A percentile compares a stretch with the other conserved stretches of the same genome.
Evolutionary conservation across 23 tunicate species (phyloP).

Genomic region (Trididemnum miniatum): DNA sequence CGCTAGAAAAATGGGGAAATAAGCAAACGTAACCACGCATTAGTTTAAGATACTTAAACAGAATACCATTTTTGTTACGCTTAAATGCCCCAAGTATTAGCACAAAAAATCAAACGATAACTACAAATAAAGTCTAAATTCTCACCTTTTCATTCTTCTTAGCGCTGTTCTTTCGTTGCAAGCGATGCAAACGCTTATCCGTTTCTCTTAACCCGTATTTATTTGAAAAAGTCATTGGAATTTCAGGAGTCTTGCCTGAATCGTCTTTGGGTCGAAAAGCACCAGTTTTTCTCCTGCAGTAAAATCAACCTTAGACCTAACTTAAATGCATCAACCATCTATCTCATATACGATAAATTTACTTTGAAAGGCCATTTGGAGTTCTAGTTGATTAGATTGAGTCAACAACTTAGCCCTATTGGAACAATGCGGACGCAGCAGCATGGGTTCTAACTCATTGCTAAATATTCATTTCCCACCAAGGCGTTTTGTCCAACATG

Average conservation of each 20-base stretch:
- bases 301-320: no score
- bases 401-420: no score
- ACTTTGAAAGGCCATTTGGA: no score
- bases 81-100: no score
- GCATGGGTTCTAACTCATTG: no score
- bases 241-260: conserved; percentile 34
- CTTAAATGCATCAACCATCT: no score
- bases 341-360: no score
- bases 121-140: neutral
- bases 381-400: no score
- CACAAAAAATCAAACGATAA: no score
- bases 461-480: no score
- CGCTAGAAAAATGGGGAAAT: neutral
- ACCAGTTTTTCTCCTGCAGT: conserved; percentile 80
- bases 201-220: conserved; percentile 90
- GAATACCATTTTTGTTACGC: neutral
- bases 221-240: conserved; percentile 65
- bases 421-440: no score
- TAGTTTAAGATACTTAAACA: neutral
- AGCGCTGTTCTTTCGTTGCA: conserved; percentile 24
- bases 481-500: no score
- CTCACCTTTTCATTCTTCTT: conserved; percentile 22
- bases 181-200: conserved; percentile 71
- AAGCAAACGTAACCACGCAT: neutral
- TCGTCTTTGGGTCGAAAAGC: conserved; percentile 69